These are phyloP conservation scores for Hyles lineata DNA, from an alignment of 2,888 invertebrate genomes.

Conservation along the genomic window DNA sequence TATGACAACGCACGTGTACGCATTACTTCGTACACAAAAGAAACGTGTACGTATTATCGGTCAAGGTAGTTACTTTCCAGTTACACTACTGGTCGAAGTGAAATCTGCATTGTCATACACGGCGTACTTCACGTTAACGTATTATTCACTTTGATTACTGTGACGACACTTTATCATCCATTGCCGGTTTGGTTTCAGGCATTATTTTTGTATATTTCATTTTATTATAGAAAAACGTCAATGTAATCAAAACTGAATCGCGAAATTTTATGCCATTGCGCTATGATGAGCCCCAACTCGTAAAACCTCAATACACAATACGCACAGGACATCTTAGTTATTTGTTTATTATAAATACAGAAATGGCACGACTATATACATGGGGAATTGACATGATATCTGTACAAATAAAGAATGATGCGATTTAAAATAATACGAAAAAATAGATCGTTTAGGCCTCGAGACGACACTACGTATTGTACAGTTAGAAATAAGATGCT, in stretches of 20 bases:
- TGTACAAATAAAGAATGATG: slow-evolving; percentile 60
- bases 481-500: slow-evolving; percentile 48
- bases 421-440: slow-evolving; percentile 46
- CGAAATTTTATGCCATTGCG: slow-evolving; percentile 32
- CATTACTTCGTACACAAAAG: neutral
- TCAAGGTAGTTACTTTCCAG: neutral
- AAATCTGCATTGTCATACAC: neutral
- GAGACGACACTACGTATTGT: slow-evolving; percentile 46
- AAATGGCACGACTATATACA: slow-evolving; percentile 83
- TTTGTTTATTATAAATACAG: slow-evolving; percentile 60
- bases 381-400: slow-evolving; percentile 79
- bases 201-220: neutral
- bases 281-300: slow-evolving; percentile 58
- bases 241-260: slow-evolving; percentile 19
- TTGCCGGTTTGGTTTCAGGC: neutral
- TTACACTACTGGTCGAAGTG: neutral
- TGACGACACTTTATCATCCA: slow-evolving; percentile 27
- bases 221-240: slow-evolving; percentile 14
- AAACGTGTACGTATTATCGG: neutral
- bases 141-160: neutral
- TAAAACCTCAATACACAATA: slow-evolving; percentile 63
- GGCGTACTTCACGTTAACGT: neutral
- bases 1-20: slow-evolving; percentile 4
- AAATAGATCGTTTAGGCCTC: slow-evolving; percentile 57
- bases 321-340: slow-evolving; percentile 61